Evolutionary conservation across 2,888 invertebrate species (phyloP).

Genomic region (Heliconius hortense): DNA sequence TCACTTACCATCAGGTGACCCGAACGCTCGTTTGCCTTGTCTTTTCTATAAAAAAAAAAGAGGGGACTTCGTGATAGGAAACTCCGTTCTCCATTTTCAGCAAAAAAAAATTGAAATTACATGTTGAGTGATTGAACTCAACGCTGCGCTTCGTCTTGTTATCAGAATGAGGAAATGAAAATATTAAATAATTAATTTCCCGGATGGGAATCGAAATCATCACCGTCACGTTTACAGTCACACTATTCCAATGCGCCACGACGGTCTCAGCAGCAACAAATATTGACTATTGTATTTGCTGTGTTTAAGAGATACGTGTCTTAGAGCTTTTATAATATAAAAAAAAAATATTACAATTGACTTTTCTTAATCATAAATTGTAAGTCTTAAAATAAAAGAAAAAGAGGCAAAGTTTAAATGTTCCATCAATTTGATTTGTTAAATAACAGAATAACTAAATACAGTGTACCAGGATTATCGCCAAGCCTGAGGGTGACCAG

Average conservation of each 20-base stretch:
- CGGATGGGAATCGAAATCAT: too few relatives aligned
- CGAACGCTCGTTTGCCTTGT: too few relatives aligned
- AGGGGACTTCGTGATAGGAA: not conserved
- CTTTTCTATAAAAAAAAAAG: too few relatives aligned
- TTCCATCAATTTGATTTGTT: not conserved
- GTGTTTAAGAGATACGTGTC: too few relatives aligned
- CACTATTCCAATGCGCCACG: not conserved
- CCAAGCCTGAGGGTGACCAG: conserved; percentile 50
- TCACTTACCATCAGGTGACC: too few relatives aligned
- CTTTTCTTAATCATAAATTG: too few relatives aligned
- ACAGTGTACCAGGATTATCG: conserved; percentile 49
- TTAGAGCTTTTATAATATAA: too few relatives aligned
- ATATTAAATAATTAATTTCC: not conserved
- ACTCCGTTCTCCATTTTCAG: not conserved
- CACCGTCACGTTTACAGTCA: too few relatives aligned
- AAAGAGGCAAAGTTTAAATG: not conserved
- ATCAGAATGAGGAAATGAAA: not conserved
- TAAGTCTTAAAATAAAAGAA: not conserved
- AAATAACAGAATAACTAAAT: conserved; percentile 33
- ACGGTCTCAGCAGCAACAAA: not conserved
- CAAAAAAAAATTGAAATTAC: not conserved
- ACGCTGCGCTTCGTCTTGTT: not conserved
- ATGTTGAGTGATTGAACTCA: not conserved
- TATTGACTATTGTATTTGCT: not conserved
- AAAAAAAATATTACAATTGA: too few relatives aligned